These are phyloP conservation scores for Drosophila saltans DNA, from an alignment of 1,140 invertebrate genomes.

Conservation along the genomic window DNA sequence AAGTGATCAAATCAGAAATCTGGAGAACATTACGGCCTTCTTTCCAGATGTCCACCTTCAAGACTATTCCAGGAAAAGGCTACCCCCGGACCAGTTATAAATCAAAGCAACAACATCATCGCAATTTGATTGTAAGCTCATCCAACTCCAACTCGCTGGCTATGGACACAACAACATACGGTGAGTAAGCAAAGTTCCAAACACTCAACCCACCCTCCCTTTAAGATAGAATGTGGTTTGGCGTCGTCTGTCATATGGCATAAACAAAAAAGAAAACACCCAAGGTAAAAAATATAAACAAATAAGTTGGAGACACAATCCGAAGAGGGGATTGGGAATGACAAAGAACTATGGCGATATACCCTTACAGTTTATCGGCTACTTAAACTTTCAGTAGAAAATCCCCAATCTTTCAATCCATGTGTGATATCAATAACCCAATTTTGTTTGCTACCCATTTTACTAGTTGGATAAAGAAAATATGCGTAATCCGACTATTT, in stretches of 20 bases:
- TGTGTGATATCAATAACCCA: too few species aligned
- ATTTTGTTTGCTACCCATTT: too few species aligned
- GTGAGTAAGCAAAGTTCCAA: conserved; percentile 12
- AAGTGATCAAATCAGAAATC: background rate
- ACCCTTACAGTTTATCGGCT: background rate
- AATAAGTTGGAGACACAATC: background rate
- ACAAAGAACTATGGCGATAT: background rate
- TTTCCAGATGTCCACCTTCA: background rate
- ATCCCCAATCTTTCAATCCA: too few species aligned
- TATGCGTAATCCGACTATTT: background rate
- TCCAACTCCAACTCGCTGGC: background rate
- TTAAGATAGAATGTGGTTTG: background rate
- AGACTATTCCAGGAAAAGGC: background rate
- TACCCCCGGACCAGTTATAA: background rate
- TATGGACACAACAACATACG: background rate
- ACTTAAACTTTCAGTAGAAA: too few species aligned
- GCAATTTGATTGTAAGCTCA: background rate
- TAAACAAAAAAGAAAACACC: conserved; percentile 10
- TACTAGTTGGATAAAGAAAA: too few species aligned
- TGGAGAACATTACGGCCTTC: background rate
- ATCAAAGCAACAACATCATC: conserved; percentile 10
- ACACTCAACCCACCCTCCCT: too few species aligned
- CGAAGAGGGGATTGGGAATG: background rate
- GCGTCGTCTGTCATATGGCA: conserved; percentile 12
- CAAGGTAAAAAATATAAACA: conserved; percentile 10